phyloP scores from a whole-genome alignment of 2,797 vertebrate species.

The Hoplostethus atlanticus region DNA sequence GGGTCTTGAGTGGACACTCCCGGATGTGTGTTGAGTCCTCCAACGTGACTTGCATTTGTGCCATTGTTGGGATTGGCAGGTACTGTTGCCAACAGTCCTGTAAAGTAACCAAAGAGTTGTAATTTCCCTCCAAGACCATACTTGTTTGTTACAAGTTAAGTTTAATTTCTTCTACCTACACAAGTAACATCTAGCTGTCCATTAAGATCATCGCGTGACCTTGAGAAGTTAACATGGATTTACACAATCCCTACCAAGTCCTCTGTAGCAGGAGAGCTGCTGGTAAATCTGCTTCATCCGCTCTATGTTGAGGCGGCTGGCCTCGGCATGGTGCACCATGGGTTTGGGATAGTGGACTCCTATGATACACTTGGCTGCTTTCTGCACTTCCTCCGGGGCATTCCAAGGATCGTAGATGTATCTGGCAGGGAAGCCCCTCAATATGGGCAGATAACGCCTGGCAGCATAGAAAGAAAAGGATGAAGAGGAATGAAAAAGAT shows the following conservation, averaged over 20 bases:
- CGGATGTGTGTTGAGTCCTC: slow-evolving; percentile 69
- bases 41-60: slow-evolving; percentile 69
- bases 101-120: slow-evolving; percentile 4
- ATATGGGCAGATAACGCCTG: slow-evolving; percentile 93
- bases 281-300: slow-evolving; percentile 98
- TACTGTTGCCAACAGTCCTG: slow-evolving; percentile 92
- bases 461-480: slow-evolving; percentile 25
- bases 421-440: slow-evolving; percentile 93
- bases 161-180: neutral
- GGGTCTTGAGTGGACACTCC: slow-evolving; percentile 79
- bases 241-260: slow-evolving; percentile 86
- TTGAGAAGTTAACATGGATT: too few species aligned
- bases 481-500: neutral
- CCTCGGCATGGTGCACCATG: slow-evolving; percentile 95
- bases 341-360: slow-evolving; percentile 95
- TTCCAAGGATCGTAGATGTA: slow-evolving; percentile 98
- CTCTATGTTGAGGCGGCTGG: slow-evolving; percentile 94
- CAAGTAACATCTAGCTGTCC: too few species aligned
- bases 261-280: slow-evolving; percentile 93
- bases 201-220: too few species aligned
- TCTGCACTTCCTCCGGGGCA: slow-evolving; percentile 94
- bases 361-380: slow-evolving; percentile 92
- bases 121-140: neutral
- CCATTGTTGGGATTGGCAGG: slow-evolving; percentile 84
- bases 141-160: neutral